phyloP scores from a whole-genome alignment of 1,140 invertebrate species.

The Temnothorax nylanderi region DNA sequence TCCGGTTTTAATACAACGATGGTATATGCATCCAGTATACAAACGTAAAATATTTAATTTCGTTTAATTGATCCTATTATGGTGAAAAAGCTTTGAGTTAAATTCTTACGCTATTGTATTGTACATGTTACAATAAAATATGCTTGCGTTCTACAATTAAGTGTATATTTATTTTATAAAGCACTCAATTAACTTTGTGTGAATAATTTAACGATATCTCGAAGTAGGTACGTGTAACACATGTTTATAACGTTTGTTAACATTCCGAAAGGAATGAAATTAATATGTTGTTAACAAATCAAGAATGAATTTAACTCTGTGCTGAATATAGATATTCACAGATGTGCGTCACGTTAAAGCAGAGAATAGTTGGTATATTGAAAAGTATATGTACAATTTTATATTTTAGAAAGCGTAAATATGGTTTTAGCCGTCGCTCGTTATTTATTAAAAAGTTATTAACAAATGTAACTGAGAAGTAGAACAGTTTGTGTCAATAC shows the following conservation, averaged over 20 bases:
- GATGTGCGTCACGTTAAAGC: too few relatives aligned
- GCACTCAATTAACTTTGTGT: background rate
- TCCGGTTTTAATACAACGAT: background rate
- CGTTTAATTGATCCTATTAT: slow-evolving; percentile 14
- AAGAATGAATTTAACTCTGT: background rate
- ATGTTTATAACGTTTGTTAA: background rate
- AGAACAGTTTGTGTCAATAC: too few relatives aligned
- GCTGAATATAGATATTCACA: too few relatives aligned
- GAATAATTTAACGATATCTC: background rate
- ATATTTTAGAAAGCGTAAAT: too few relatives aligned
- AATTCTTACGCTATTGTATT: slow-evolving; percentile 18
- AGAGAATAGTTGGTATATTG: too few relatives aligned
- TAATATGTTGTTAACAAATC: slow-evolving; percentile 1
- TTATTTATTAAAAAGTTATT: too few relatives aligned
- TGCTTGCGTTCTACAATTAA: slow-evolving; percentile 6
- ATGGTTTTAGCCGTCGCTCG: too few relatives aligned
- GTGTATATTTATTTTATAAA: background rate
- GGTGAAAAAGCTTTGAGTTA: background rate
- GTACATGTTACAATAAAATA: slow-evolving; percentile 1
- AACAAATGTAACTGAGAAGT: too few relatives aligned
- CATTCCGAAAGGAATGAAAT: background rate
- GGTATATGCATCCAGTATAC: background rate
- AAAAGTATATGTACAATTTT: too few relatives aligned
- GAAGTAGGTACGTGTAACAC: background rate
- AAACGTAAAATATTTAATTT: slow-evolving; percentile 18